Evolutionary conservation across 2,797 vertebrate genomes (phyloP).

Genomic region (Lagodon rhomboides): DNA sequence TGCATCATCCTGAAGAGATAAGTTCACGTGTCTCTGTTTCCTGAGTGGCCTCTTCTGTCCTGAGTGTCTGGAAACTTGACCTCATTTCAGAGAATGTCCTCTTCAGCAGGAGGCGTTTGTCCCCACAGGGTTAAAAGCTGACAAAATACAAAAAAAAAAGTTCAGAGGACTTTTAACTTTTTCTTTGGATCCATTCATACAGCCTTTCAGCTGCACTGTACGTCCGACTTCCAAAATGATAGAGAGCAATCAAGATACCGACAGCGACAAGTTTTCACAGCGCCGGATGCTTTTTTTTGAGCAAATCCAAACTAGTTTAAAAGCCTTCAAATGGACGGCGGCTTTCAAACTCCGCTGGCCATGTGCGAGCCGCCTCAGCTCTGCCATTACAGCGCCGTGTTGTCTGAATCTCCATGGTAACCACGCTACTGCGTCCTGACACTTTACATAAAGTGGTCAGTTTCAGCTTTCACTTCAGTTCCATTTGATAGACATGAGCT

Average conservation of each 20-base stretch:
- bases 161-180: slow-evolving; percentile 8
- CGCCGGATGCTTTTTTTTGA: not conserved
- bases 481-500: not conserved
- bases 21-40: slow-evolving; percentile 5
- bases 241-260: not conserved
- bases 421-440: not conserved
- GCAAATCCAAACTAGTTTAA: slow-evolving; percentile 15
- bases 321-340: slow-evolving; percentile 18
- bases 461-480: not conserved
- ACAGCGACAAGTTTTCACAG: slow-evolving; percentile 17
- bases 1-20: slow-evolving; percentile 8
- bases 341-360: slow-evolving; percentile 36
- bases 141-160: too few relatives aligned
- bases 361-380: slow-evolving; percentile 19
- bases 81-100: slow-evolving; percentile 1
- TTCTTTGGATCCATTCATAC: not conserved
- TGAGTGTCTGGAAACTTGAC: not conserved
- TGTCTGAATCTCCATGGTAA: not conserved
- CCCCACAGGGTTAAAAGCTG: too few relatives aligned
- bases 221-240: slow-evolving; percentile 1
- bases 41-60: slow-evolving; percentile 2
- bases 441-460: not conserved
- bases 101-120: not conserved
- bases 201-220: not conserved
- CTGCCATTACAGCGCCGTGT: not conserved